phyloP scores from a whole-genome alignment of 2,797 vertebrate genomes.

The Mus spretus region DNA sequence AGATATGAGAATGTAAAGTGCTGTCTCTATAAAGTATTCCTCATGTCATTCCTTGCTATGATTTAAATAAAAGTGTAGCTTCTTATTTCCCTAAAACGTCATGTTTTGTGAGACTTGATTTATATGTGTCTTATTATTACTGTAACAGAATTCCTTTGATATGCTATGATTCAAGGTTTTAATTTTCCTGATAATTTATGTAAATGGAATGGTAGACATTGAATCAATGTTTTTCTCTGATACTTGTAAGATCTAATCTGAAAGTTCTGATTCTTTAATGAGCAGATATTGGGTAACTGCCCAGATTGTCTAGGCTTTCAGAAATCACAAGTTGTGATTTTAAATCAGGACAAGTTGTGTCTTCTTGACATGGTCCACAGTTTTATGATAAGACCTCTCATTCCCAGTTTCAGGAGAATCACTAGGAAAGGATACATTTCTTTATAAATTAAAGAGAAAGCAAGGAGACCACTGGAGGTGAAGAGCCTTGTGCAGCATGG shows the following conservation, averaged over 20 bases:
- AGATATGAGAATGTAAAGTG: constrained; percentile 49
- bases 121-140: constrained; percentile 6
- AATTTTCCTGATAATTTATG: constrained; percentile 62
- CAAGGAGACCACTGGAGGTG: background rate
- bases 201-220: constrained; percentile 2
- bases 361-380: background rate
- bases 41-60: background rate
- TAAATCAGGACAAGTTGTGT: background rate
- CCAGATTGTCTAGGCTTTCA: background rate
- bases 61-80: constrained; percentile 35
- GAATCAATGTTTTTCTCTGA: background rate
- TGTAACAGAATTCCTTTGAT: constrained; percentile 46
- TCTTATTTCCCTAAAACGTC: constrained; percentile 9
- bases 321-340: constrained; percentile 24
- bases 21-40: constrained; percentile 24
- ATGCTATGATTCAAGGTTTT: constrained; percentile 58
- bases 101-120: constrained; percentile 48
- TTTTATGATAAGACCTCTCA: background rate
- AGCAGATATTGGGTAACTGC: background rate
- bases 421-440: background rate
- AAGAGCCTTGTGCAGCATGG: background rate
- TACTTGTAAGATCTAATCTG: background rate
- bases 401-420: background rate
- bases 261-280: constrained; percentile 42
- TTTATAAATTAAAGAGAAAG: background rate